Percentiles rank a stretch among this genome's conserved stretches.
phyloP scores from a whole-genome alignment of 2,113 vertebrate genomes.

The Microtus montanus region DNA sequence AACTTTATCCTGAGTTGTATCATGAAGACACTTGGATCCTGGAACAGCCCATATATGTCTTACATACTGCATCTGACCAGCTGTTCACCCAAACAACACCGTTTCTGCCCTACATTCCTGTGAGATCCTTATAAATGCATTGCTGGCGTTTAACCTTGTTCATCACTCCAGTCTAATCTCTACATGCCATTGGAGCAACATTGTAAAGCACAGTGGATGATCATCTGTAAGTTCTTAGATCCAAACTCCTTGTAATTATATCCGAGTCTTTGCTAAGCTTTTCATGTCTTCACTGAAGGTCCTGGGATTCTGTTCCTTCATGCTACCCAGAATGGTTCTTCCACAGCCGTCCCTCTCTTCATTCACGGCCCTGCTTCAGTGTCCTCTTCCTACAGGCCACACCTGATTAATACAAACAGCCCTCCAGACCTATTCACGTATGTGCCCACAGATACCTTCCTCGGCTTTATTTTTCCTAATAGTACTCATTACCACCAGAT shows the following conservation, averaged over 20 bases:
- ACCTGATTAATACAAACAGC: not conserved
- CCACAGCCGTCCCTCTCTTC: not conserved
- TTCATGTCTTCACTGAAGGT: not conserved
- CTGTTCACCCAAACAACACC: not conserved
- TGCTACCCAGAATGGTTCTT: not conserved
- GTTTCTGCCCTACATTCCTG: not conserved
- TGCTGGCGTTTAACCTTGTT: not conserved
- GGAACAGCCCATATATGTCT: not conserved
- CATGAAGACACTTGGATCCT: not conserved
- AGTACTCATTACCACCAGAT: not conserved
- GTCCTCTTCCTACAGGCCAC: not conserved
- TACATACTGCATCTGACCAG: not conserved
- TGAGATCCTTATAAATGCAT: not conserved
- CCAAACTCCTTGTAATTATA: slow-evolving; percentile 16
- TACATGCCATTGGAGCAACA: not conserved
- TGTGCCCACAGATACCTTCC: too few species aligned
- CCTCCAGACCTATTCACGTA: not conserved
- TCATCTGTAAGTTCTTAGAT: not conserved
- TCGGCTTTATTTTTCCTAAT: not conserved
- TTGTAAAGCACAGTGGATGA: not conserved
- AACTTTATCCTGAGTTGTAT: not conserved
- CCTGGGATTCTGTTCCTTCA: not conserved
- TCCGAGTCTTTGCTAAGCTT: not conserved
- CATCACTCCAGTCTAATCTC: not conserved
- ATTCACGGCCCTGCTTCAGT: not conserved